Conservation (phyloP, 1,140 invertebrate genomes). For the Lucilia sericata region DNA sequence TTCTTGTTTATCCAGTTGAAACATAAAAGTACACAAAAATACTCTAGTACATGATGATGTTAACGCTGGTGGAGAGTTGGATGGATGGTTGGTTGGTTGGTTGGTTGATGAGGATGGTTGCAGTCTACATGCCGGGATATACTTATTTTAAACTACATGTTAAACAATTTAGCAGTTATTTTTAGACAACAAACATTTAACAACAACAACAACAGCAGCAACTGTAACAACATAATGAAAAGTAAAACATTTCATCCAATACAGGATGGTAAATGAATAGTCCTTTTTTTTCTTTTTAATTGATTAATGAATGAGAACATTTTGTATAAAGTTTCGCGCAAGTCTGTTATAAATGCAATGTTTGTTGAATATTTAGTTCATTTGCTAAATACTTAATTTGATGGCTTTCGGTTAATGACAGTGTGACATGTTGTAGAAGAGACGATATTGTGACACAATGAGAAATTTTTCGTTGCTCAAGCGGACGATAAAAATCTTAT, state of each 20-base stretch:
- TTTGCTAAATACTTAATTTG: too few species aligned
- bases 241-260: neutral
- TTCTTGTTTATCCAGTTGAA: slow-evolving; percentile 26
- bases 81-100: neutral
- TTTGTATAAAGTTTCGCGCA: too few species aligned
- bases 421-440: too few species aligned
- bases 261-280: slow-evolving; percentile 4
- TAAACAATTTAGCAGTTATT: slow-evolving; percentile 9
- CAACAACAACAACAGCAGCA: neutral
- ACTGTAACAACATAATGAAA: neutral
- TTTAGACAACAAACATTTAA: neutral
- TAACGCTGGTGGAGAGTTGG: neutral
- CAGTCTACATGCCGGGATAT: neutral
- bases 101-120: neutral
- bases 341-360: too few species aligned
- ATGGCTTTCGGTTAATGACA: too few species aligned
- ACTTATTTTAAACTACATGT: neutral
- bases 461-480: too few species aligned
- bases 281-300: slow-evolving; percentile 1
- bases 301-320: neutral
- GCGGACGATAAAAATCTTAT: too few species aligned
- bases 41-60: neutral
- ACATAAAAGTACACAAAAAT: neutral
- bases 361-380: too few species aligned
- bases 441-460: too few species aligned